Percentiles rank a stretch among this genome's conserved stretches.
These are phyloP conservation scores for Halcyon smyrnensis DNA, from an alignment of 2,797 vertebrate species.

Conservation along the genomic window DNA sequence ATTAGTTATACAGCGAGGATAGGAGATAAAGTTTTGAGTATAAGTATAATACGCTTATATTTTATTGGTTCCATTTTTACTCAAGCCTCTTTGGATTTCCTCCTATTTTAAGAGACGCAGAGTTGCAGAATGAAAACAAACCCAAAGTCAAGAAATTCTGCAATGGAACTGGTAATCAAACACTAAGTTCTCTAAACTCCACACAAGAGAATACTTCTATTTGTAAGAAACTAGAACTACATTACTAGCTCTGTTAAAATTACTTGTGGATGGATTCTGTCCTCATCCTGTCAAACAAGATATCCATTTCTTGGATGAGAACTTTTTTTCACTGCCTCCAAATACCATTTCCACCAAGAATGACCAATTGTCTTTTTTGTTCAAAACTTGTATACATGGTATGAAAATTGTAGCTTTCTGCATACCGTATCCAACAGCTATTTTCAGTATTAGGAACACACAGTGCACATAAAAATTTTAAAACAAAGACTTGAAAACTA, in stretches of 20 bases:
- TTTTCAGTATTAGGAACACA: neutral
- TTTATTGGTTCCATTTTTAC: constrained; percentile 53
- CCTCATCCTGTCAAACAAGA: neutral
- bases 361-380: neutral
- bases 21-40: constrained; percentile 51
- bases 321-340: neutral
- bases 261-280: neutral
- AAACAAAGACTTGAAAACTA: neutral
- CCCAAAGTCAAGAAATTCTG: neutral
- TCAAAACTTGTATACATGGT: neutral
- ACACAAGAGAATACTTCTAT: neutral
- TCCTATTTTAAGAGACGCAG: constrained; percentile 48
- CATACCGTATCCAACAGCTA: neutral
- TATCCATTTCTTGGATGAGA: neutral
- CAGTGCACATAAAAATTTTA: neutral
- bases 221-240: neutral
- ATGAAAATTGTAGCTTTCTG: neutral
- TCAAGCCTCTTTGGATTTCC: constrained; percentile 49
- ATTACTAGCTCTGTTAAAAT: neutral
- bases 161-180: constrained; percentile 55
- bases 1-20: neutral
- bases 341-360: neutral
- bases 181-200: constrained; percentile 13
- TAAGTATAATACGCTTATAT: neutral
- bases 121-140: neutral